phyloP scores from a whole-genome alignment of 2,888 invertebrate species.

The Eupeodes luniger region DNA sequence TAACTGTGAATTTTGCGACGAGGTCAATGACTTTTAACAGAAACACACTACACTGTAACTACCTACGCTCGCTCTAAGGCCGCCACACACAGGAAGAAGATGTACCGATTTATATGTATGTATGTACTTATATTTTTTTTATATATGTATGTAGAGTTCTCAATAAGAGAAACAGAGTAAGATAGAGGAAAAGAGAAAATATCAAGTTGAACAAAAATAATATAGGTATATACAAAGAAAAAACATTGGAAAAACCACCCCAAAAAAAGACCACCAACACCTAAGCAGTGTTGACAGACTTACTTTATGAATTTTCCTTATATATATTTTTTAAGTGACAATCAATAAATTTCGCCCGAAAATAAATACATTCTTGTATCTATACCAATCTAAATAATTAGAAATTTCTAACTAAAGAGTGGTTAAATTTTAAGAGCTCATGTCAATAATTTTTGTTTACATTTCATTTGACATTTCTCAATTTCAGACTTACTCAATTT shows the following conservation, averaged over 20 bases:
- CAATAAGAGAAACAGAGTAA: conserved; percentile 64
- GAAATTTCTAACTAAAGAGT: too few species aligned
- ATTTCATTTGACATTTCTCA: too few species aligned
- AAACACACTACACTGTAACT: conserved; percentile 49
- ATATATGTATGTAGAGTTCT: background rate
- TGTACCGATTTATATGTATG: background rate
- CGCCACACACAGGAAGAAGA: conserved; percentile 6
- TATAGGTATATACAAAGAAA: background rate
- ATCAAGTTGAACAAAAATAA: background rate
- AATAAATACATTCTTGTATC: too few species aligned
- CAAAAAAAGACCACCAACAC: background rate
- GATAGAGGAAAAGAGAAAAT: conserved; percentile 50
- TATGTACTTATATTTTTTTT: too few species aligned
- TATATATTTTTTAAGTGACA: background rate
- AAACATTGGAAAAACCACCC: background rate
- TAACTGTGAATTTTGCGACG: conserved; percentile 28
- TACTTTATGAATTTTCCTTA: background rate
- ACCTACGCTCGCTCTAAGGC: conserved; percentile 15
- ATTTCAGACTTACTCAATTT: too few species aligned
- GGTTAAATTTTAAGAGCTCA: too few species aligned
- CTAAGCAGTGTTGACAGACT: background rate
- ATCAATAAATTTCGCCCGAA: background rate
- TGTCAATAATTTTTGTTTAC: too few species aligned
- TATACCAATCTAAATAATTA: too few species aligned
- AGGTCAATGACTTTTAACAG: conserved; percentile 66